These are phyloP conservation scores for Corvus cornix DNA, from an alignment of 2,113 vertebrate species.

Conservation along the genomic window DNA sequence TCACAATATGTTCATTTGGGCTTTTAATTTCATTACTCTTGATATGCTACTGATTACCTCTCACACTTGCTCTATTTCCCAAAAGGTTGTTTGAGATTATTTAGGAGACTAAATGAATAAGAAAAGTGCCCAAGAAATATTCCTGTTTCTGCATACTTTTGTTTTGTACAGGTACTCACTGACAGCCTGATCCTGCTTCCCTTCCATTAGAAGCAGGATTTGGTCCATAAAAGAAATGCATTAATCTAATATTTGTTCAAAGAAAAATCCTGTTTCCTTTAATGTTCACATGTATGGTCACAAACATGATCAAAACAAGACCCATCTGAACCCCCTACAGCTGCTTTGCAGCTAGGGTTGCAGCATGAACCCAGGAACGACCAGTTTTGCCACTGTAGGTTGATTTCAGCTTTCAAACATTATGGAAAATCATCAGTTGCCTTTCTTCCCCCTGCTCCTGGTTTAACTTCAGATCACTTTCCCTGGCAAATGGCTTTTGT, in stretches of 20 bases:
- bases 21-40: not conserved
- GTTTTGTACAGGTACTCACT: not conserved
- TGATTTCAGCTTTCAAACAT: not conserved
- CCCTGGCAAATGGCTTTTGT: conserved; percentile 23
- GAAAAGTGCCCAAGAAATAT: not conserved
- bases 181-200: not conserved
- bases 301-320: not conserved
- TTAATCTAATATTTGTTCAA: not conserved
- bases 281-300: not conserved
- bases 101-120: not conserved
- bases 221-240: not conserved
- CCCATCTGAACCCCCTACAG: not conserved
- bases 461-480: not conserved
- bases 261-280: not conserved
- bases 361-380: not conserved
- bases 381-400: not conserved
- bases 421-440: not conserved
- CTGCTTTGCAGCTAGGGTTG: not conserved
- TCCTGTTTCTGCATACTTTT: not conserved
- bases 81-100: not conserved
- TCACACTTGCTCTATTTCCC: not conserved
- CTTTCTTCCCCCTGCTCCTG: not conserved
- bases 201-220: not conserved
- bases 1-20: not conserved
- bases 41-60: not conserved